These are phyloP conservation scores for Aphis gossypii DNA, from an alignment of 1,140 invertebrate genomes.

Conservation along the genomic window DNA sequence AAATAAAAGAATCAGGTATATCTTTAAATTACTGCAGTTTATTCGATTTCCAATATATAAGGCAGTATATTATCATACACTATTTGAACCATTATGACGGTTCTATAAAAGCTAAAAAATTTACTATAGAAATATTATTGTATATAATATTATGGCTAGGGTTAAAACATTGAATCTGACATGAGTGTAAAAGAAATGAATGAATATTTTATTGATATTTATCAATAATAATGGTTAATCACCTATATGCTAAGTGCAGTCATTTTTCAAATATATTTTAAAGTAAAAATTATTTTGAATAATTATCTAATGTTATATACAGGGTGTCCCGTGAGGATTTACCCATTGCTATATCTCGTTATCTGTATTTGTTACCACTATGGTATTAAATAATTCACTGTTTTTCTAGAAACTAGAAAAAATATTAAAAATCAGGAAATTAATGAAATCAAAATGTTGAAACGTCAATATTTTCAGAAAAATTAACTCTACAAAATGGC, in stretches of 20 bases:
- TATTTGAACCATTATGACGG: too few relatives aligned
- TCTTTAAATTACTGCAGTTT: not conserved
- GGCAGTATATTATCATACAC: too few relatives aligned
- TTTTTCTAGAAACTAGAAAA: too few relatives aligned
- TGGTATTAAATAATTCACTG: too few relatives aligned
- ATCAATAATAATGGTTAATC: not conserved
- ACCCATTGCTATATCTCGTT: too few relatives aligned
- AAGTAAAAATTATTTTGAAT: not conserved
- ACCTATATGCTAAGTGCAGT: not conserved
- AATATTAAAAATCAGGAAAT: too few relatives aligned
- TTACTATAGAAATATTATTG: not conserved
- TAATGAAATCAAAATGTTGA: too few relatives aligned
- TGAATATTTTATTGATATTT: not conserved
- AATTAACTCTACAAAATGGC: too few relatives aligned
- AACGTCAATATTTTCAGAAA: too few relatives aligned
- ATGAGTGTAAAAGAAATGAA: not conserved
- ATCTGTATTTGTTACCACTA: too few relatives aligned
- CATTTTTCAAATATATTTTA: not conserved
- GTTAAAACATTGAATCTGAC: not conserved
- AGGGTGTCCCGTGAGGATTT: too few relatives aligned
- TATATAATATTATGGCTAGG: not conserved
- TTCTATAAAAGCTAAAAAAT: not conserved
- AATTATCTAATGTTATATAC: not conserved
- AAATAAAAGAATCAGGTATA: not conserved
- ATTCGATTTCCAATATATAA: not conserved